A percentile compares a stretch with the other conserved stretches of the same genome.
Evolutionary conservation across 2,797 vertebrate genomes (phyloP).

Genomic region (Pelodytes ibericus): DNA sequence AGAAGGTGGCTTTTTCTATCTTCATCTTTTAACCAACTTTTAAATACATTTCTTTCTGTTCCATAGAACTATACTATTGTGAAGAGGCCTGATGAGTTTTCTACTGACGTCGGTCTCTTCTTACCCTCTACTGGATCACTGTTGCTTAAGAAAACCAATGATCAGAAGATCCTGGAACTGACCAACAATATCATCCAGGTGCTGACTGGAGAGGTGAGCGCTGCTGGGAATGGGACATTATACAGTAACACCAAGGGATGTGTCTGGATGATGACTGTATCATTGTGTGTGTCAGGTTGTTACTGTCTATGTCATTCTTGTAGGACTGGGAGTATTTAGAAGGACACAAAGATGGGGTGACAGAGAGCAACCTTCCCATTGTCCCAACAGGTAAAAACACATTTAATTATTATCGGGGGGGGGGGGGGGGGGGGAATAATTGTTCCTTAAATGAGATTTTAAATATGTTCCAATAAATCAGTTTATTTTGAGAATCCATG

Average conservation of each 20-base stretch:
- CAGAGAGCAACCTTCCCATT: neutral
- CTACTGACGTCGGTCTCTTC: too few relatives aligned
- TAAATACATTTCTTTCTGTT: too few relatives aligned
- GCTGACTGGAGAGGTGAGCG: constrained; percentile 36
- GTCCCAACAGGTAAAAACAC: neutral
- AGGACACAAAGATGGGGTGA: neutral
- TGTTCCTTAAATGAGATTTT: too few relatives aligned
- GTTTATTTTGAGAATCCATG: too few relatives aligned
- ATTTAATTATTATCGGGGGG: neutral
- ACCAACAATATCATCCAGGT: constrained; percentile 41
- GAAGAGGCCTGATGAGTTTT: neutral
- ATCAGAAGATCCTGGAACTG: constrained; percentile 24
- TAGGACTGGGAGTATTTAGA: constrained; percentile 29
- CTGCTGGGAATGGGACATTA: neutral
- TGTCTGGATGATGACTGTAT: neutral
- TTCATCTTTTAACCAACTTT: too few relatives aligned
- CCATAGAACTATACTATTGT: neutral
- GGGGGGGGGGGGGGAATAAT: too few relatives aligned
- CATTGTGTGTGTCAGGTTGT: neutral
- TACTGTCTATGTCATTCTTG: neutral
- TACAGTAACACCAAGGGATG: neutral
- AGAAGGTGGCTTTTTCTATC: neutral
- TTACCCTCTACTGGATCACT: too few relatives aligned
- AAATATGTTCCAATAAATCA: too few relatives aligned
- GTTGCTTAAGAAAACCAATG: constrained; percentile 8